Evolutionary conservation across 2,888 invertebrate species (phyloP), one percentile per base, ranked within the genome.

Genomic region (Drosophila trichaetosa): DNA sequence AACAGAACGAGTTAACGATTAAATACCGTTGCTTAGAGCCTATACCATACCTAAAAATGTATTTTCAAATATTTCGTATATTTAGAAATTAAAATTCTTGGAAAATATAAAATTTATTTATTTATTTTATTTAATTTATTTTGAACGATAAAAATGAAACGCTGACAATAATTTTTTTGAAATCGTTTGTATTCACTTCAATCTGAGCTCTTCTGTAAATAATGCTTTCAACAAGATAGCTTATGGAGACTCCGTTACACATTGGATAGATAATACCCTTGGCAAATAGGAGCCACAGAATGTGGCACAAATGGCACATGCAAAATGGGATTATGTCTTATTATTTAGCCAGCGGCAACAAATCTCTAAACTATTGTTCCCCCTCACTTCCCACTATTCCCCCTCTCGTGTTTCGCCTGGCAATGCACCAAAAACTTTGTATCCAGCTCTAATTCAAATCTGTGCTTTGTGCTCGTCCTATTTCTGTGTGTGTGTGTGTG

Each of bases 341-440:
- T 75, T 78, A 78, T 78, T 75, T 75, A 62, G 69, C 69, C 53
- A 65, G 53, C 34, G 80, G 70, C 70, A 68, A 78, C 70, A 67
- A 74, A 69, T 79, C 79, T 77, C 58, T 36, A 27, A 24, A 40
- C 31, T 21, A n/a, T 21, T 10, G n/a, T 5, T 21, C 21, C 16
- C 7, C 13, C 21, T 13, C 21, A 21, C 6, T 42, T 21, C 13
- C 18, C 24, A 11, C 18, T 18, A 18, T n/a, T 21, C 11, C 3
- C 7, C 6, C 0, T 6, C 51, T 29, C 24, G 33, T 1, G 38
- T 6, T 24, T 33, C 38, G 24, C 31, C 83, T 86, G 82, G 81
- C 83, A 83, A 34, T 70, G 77, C 76, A 82, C 85, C 87, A 85
- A 84, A 83, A 79, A 52, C 31, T 56, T 71, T 53, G 42, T 34